Evolutionary conservation across 1,140 invertebrate genomes (phyloP).

Genomic region (Papilio xuthus): DNA sequence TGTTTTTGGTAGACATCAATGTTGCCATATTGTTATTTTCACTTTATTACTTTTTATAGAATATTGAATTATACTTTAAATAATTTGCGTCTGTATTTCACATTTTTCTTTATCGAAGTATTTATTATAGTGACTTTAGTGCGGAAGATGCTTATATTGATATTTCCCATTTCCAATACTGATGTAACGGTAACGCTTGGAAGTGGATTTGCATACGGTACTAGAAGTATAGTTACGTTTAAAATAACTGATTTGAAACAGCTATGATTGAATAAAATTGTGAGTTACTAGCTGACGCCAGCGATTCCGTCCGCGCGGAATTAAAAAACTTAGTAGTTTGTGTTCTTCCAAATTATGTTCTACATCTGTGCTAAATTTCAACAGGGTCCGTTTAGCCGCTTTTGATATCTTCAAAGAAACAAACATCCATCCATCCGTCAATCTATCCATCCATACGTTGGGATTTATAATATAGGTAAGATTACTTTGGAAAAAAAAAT

Average conservation of each 20-base stretch:
- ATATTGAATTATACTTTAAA: background rate
- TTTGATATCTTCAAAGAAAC: too few species aligned
- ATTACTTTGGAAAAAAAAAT: too few species aligned
- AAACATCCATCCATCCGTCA: too few species aligned
- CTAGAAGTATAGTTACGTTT: background rate
- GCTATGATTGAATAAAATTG: background rate
- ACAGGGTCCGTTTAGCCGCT: too few species aligned
- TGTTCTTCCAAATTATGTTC: too few species aligned
- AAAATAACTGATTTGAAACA: background rate
- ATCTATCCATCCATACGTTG: too few species aligned
- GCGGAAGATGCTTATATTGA: slow-evolving; percentile 2
- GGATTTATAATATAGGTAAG: too few species aligned
- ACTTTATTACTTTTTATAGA: background rate
- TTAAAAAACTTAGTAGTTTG: too few species aligned
- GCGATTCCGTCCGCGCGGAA: too few species aligned
- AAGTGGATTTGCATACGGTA: slow-evolving; percentile 3
- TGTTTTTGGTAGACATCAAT: background rate
- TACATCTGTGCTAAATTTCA: too few species aligned
- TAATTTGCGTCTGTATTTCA: background rate
- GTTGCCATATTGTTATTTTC: background rate
- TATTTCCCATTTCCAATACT: slow-evolving; percentile 21
- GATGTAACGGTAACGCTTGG: slow-evolving; percentile 15
- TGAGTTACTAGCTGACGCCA: too few species aligned
- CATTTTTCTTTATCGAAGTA: background rate
- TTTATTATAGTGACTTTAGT: slow-evolving; percentile 8